phyloP scores from a whole-genome alignment of 2,888 invertebrate species.

The Cordilura impudica region DNA sequence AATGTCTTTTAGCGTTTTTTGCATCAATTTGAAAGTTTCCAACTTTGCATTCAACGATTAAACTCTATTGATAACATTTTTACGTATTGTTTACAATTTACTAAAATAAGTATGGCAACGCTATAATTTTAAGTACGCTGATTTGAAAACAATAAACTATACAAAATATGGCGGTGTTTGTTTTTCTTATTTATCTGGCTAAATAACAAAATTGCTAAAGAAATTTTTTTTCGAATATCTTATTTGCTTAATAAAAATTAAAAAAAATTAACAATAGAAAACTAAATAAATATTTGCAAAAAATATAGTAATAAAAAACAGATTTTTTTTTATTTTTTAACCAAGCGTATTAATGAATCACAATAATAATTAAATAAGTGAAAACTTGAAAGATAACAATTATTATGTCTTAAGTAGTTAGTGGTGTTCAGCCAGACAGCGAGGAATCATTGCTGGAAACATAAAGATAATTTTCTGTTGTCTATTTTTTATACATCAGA shows the following conservation, averaged over 20 bases:
- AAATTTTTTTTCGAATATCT: neutral
- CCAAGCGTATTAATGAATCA: constrained; percentile 25
- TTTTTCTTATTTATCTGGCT: neutral
- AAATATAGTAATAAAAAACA: constrained; percentile 16
- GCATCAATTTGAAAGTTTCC: no score
- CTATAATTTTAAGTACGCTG: neutral
- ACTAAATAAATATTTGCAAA: constrained; percentile 30
- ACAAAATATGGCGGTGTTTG: neutral
- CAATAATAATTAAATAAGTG: constrained; percentile 3
- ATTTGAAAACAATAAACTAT: neutral
- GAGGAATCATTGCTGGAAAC: neutral
- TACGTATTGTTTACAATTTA: neutral
- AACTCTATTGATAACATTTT: no score
- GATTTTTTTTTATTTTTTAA: constrained; percentile 10
- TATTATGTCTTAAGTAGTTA: neutral
- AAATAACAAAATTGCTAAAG: neutral
- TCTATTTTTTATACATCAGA: neutral
- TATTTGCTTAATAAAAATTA: neutral
- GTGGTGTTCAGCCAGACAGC: neutral
- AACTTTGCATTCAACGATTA: no score
- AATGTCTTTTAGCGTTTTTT: no score
- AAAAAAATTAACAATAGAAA: neutral
- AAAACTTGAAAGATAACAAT: constrained; percentile 50
- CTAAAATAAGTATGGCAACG: neutral
- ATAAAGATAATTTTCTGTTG: neutral